Evolutionary conservation across 1,140 invertebrate species (phyloP).

Genomic region (Heliconius congener): DNA sequence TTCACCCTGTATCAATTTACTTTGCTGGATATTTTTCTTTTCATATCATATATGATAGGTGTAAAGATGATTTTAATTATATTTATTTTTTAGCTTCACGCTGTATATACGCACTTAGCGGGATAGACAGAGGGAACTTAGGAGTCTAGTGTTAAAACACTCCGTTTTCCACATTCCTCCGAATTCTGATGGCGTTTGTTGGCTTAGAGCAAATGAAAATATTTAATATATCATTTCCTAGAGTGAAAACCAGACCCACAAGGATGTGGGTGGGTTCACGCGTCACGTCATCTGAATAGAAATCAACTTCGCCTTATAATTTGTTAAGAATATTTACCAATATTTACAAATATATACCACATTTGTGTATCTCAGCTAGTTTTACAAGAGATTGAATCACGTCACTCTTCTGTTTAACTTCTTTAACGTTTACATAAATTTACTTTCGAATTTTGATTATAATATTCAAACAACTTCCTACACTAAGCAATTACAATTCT

Average conservation of each 20-base stretch:
- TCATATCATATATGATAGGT: neutral
- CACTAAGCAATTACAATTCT: slow-evolving; percentile 5
- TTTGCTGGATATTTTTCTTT: neutral
- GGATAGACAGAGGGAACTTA: no score
- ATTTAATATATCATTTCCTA: no score
- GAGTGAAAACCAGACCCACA: no score
- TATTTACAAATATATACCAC: neutral
- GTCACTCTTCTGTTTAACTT: neutral
- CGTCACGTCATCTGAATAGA: no score
- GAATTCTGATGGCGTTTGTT: no score
- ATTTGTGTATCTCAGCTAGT: neutral
- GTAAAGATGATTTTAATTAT: neutral
- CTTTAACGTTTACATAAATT: slow-evolving; percentile 15
- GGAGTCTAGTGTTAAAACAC: no score
- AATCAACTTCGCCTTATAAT: no score
- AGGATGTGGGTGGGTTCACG: no score
- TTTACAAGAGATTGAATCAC: slow-evolving; percentile 16
- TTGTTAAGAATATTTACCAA: neutral
- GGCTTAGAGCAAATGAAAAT: no score
- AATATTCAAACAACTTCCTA: slow-evolving; percentile 11
- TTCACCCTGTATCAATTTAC: neutral
- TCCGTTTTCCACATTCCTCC: no score
- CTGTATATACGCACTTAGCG: no score
- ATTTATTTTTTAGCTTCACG: no score
- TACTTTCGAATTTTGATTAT: slow-evolving; percentile 9